Percentiles rank a stretch among this genome's conserved stretches.
These are phyloP conservation scores for Aphelinus atriplicis DNA, from an alignment of 1,140 invertebrate genomes.

Conservation along the genomic window DNA sequence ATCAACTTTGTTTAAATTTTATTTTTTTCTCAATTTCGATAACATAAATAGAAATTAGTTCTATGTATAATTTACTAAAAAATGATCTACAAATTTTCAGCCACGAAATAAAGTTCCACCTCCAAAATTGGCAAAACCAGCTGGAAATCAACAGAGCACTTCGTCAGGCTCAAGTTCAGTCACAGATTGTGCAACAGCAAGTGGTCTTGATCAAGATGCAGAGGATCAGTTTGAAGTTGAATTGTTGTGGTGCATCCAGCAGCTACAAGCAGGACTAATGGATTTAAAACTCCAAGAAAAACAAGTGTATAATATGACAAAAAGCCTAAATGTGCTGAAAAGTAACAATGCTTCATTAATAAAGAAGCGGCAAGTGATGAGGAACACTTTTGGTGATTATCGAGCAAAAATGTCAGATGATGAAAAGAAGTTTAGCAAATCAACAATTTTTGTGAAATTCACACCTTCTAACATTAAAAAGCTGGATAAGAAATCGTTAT, in stretches of 20 bases:
- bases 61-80: background rate
- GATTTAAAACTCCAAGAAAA: constrained; percentile 72
- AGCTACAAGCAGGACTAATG: constrained; percentile 70
- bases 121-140: constrained; percentile 16
- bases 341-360: constrained; percentile 73
- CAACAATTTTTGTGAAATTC: constrained; percentile 62
- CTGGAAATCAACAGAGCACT: background rate
- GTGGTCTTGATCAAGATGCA: constrained; percentile 61
- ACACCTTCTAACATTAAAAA: constrained; percentile 46
- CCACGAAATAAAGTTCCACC: constrained; percentile 41
- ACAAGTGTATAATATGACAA: constrained; percentile 71
- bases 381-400: constrained; percentile 78
- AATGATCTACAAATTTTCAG: constrained; percentile 33
- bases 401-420: constrained; percentile 78
- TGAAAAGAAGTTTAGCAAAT: constrained; percentile 71
- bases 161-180: background rate
- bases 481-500: constrained; percentile 66
- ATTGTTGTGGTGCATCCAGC: constrained; percentile 80
- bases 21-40: no score
- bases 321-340: constrained; percentile 73
- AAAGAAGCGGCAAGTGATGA: constrained; percentile 79
- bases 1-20: no score
- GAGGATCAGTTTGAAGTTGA: constrained; percentile 78
- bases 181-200: constrained; percentile 39
- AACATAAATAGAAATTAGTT: background rate